Evolutionary conservation across 1,140 invertebrate genomes (phyloP).

Genomic region (Trichomalopsis sarcophagae): DNA sequence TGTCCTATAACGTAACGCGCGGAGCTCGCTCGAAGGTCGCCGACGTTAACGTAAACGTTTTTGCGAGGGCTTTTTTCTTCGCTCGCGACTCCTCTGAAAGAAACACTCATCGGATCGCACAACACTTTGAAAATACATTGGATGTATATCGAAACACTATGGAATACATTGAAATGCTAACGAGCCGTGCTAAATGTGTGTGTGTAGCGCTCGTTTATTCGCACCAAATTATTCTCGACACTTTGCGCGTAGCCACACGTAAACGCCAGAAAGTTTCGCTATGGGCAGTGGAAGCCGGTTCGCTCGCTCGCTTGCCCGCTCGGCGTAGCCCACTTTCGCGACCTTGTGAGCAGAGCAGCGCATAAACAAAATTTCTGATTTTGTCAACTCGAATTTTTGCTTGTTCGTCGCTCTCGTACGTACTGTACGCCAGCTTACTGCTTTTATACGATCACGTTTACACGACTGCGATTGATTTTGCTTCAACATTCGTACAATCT

Average conservation of each 20-base stretch:
- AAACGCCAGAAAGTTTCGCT: too few relatives aligned
- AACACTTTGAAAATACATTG: not conserved
- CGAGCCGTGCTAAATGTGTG: too few relatives aligned
- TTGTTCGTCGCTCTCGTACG: not conserved
- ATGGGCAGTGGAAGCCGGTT: too few relatives aligned
- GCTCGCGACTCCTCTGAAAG: not conserved
- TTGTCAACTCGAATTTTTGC: not conserved
- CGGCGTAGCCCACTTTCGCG: conserved; percentile 3
- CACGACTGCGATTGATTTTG: too few relatives aligned
- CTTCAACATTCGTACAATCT: too few relatives aligned
- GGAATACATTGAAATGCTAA: too few relatives aligned
- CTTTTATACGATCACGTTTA: too few relatives aligned
- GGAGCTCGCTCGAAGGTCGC: not conserved
- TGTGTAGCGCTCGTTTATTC: too few relatives aligned
- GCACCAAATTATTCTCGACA: too few relatives aligned
- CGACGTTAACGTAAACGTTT: not conserved
- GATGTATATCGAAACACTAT: too few relatives aligned
- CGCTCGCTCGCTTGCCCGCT: too few relatives aligned
- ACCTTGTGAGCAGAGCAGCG: conserved; percentile 1
- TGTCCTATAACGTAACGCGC: not conserved
- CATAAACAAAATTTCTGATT: not conserved
- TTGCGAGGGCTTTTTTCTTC: not conserved
- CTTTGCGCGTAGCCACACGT: too few relatives aligned
- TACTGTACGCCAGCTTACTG: not conserved
- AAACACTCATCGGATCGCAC: not conserved